Base-by-base conservation (phyloP, 2,797 vertebrate genomes). In the Diplodus puntazzo region DNA sequence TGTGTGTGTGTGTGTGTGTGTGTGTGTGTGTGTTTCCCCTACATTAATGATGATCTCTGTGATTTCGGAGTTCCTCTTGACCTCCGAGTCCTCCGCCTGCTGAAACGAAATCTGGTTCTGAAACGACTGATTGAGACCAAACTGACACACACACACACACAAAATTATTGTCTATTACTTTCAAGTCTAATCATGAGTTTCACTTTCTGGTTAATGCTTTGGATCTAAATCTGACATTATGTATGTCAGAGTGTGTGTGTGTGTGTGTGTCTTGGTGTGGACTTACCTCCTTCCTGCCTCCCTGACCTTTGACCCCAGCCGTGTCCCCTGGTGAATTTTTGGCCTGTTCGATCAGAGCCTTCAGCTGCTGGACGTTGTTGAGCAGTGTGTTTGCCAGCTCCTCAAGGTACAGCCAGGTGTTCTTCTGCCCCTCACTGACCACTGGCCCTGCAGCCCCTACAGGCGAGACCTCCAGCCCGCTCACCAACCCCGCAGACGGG, bases 361-460 rank as follows among this genome's bases (percentile, higher is more conserved):
- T 99, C 81, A 99, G 96, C 87, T 99, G 97, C 93, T 99, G 98
- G 0, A 97, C 97, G 0, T 97, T 97, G 94, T 6, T 96, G 81
- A 98, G 93, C 87, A 99, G 87, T 0, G 97, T 98, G 83, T 97
- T 97, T 75, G 98, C 97, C 88, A 96, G 94, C 90, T 99, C 98
- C 67, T 99, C 98, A 88, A 99, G 91, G 93, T 97, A 97, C 4
- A 97, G 83, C 98, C 98, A 99, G 64, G 93, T 97, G 96, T 78
- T 98, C 96, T 0, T 96, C 88, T 85, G 95, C 71, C 79, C 96
- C 90, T 90, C 98, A 79, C 50, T 94, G 92, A 0, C 88, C 82
- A 53, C 92, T 45, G 88, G 94, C 79, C 0, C 93, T 55, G 0
- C 91, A 87, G 2, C 97, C 1, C 67, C 85, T 0, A 76, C 68